Base-by-base conservation (phyloP, 2,797 vertebrate genomes). In the Sebastes vulpes region DNA sequence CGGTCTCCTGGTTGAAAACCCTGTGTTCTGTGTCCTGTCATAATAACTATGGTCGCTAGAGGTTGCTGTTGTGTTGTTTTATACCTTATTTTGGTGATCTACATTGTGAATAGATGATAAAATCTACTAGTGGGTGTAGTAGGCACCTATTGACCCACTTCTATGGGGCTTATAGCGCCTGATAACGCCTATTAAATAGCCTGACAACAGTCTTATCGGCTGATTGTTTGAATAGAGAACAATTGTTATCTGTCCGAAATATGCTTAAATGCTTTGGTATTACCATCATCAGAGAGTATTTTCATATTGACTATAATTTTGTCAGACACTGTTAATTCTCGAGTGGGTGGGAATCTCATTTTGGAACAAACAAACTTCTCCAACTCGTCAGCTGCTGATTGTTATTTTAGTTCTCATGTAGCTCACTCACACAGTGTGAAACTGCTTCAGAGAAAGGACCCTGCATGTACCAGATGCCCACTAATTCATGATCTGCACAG, bases 401-500 rank as follows among this genome's bases (percentile, higher is more conserved):
- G 72, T 82, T 82, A 66, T 70, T 74, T 88, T 48, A 67, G 46
- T 54, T 57, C 46, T 72, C 4, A 3, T 60, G 57, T n/a, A 57
- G 46, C 61, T 72, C 70, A 0, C 58, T 80, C 69, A 61, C 35
- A 77, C 31, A 77, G 28, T 35, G 16, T 8, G 54, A 69, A 69
- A 26, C 66, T 72, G 67, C 72, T 69, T 23, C 28, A 60, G 57
- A 58, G 3, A 71, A 42, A 61, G 20, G 31, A 16, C 12, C 59
- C 54, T 1, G 52, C 38, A 8, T 58, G 69, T 2, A 79, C 65
- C 80, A 83, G 77, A 90, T 79, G 59, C 54, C 86, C 53, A 54
- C 65, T 89, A 63, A 86, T 90, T 86, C 72, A 76, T 71, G 58
- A 79, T 60, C 58, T 75, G 60, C 64, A 46, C 67, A 72, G 67